Percentiles rank a stretch among this genome's conserved stretches.
Conservation (phyloP, 2,797 vertebrate species). For the Hypotaenidia philippensis region DNA sequence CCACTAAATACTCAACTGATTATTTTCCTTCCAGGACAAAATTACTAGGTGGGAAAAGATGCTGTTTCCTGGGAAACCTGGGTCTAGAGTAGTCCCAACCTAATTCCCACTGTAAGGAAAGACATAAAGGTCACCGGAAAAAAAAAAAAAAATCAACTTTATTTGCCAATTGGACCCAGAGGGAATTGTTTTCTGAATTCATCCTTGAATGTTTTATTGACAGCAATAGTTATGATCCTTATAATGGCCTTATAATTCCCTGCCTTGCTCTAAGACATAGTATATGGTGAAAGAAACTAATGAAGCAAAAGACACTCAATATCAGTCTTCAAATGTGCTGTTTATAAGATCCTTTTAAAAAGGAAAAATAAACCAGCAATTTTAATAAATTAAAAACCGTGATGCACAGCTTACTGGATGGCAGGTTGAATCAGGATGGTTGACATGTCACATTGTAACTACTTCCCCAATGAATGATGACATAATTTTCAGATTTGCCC, state of each 20-base stretch:
- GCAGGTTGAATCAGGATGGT: constrained; percentile 18
- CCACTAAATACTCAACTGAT: not conserved
- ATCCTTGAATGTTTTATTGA: constrained; percentile 43
- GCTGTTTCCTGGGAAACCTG: not conserved
- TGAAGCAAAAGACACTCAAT: constrained; percentile 39
- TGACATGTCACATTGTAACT: constrained; percentile 21
- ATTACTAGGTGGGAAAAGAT: not conserved
- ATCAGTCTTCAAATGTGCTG: constrained; percentile 42
- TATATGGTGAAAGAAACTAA: constrained; percentile 47
- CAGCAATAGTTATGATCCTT: constrained; percentile 30
- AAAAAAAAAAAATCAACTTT: not conserved
- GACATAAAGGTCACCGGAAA: not conserved
- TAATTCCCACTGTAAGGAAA: not conserved
- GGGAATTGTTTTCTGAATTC: constrained; percentile 35
- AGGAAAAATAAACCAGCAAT: constrained; percentile 53
- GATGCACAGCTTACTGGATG: not conserved
- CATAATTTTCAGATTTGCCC: constrained; percentile 53
- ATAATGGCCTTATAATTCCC: constrained; percentile 52
- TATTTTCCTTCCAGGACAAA: not conserved
- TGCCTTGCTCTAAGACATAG: constrained; percentile 36
- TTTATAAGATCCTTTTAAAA: constrained; percentile 52
- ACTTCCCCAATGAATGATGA: constrained; percentile 48
- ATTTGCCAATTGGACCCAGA: constrained; percentile 3
- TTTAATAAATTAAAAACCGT: constrained; percentile 54
- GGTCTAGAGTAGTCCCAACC: not conserved